These are phyloP conservation scores for Diadumene lineata DNA, from an alignment of 92 coral and sea anemone species.

Conservation along the genomic window DNA sequence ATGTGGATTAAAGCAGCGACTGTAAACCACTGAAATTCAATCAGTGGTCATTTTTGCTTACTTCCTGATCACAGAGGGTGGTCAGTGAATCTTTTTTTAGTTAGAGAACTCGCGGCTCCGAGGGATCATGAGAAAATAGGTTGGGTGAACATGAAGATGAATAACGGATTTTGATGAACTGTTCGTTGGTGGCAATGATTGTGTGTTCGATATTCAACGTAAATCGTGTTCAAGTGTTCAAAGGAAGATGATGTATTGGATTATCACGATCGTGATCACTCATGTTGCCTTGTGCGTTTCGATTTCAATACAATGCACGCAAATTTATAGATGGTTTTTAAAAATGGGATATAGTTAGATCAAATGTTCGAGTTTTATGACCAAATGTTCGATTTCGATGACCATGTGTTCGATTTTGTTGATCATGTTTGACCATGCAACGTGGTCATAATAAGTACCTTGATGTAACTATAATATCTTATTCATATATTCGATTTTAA, in stretches of 20 bases:
- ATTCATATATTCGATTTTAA: too few relatives aligned
- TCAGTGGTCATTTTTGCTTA: background rate
- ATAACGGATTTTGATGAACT: background rate
- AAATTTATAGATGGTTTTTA: too few relatives aligned
- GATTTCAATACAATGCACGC: background rate
- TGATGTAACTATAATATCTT: too few relatives aligned
- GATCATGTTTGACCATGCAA: too few relatives aligned
- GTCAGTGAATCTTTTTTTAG: background rate
- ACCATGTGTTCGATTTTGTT: background rate
- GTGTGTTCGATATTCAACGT: too few relatives aligned
- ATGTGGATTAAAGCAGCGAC: background rate
- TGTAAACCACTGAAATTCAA: background rate
- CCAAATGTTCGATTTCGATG: background rate
- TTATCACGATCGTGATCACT: background rate
- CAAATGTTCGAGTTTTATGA: background rate
- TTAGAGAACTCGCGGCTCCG: background rate
- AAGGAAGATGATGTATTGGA: background rate
- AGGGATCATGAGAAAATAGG: too few relatives aligned
- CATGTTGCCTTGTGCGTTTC: background rate
- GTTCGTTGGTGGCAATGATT: background rate
- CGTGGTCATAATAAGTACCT: too few relatives aligned
- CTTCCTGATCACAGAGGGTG: slow-evolving; percentile 14
- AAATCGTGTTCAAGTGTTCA: too few relatives aligned
- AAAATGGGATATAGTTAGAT: too few relatives aligned
- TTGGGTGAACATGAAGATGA: too few relatives aligned